Percentiles rank a stretch among this genome's conserved stretches.
phyloP scores from a whole-genome alignment of 2,888 invertebrate genomes.

The Punctoribates punctum region DNA sequence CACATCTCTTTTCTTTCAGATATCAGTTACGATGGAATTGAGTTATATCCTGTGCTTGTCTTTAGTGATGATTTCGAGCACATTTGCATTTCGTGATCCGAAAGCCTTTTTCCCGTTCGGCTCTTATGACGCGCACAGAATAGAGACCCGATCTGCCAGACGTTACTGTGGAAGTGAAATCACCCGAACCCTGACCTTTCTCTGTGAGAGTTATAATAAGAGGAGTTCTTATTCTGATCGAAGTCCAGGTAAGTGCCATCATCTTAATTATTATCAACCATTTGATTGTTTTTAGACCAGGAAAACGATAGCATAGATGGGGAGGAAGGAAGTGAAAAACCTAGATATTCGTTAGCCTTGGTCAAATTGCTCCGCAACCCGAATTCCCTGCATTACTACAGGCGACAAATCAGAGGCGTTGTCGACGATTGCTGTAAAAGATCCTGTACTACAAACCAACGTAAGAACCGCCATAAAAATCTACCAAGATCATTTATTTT shows the following conservation, averaged over 20 bases:
- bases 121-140: not conserved
- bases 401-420: conserved; percentile 2
- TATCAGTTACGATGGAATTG: not conserved
- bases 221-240: not conserved
- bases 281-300: not conserved
- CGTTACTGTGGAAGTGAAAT: conserved; percentile 19
- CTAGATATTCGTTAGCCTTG: conserved; percentile 6
- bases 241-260: not conserved
- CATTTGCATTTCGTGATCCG: not conserved
- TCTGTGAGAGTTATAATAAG: conserved; percentile 31
- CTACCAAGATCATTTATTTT: not conserved
- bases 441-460: conserved; percentile 14
- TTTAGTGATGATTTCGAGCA: not conserved
- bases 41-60: not conserved
- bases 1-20: no score
- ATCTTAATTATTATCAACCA: no score
- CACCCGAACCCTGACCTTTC: conserved; percentile 1
- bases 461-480: not conserved
- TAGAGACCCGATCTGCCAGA: conserved; percentile 13
- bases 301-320: not conserved
- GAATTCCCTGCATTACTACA: not conserved
- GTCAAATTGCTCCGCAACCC: not conserved
- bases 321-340: not conserved
- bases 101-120: not conserved
- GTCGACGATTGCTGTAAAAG: conserved; percentile 23